Percentiles rank a stretch among this genome's conserved stretches.
These are phyloP conservation scores for Pampus argenteus DNA, from an alignment of 2,797 vertebrate genomes.

Conservation along the genomic window DNA sequence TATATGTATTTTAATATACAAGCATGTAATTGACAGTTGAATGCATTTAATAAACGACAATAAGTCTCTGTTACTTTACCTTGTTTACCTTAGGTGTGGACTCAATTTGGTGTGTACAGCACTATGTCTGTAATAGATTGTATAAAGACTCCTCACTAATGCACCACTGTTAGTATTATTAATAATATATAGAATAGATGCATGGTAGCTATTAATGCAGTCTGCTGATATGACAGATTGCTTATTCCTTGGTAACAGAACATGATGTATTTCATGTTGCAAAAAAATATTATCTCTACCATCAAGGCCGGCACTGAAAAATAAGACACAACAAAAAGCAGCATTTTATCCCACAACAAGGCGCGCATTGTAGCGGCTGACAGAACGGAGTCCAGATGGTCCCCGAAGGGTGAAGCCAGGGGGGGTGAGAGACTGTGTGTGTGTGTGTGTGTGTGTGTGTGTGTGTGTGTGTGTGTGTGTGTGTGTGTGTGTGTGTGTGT, in stretches of 20 bases:
- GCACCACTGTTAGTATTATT: neutral
- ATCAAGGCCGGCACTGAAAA: slow-evolving; percentile 24
- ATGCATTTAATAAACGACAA: neutral
- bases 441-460: slow-evolving; percentile 14
- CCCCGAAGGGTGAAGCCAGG: slow-evolving; percentile 57
- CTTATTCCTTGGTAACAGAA: slow-evolving; percentile 16
- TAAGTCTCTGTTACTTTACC: neutral
- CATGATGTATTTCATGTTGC: slow-evolving; percentile 30
- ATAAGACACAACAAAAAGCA: slow-evolving; percentile 37
- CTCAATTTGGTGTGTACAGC: neutral
- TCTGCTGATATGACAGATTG: slow-evolving; percentile 18
- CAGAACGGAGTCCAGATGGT: slow-evolving; percentile 76
- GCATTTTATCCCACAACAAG: slow-evolving; percentile 63
- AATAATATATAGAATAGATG: neutral
- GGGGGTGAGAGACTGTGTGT: slow-evolving; percentile 42
- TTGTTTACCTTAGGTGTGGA: neutral
- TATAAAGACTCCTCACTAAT: neutral
- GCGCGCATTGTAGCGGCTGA: slow-evolving; percentile 51
- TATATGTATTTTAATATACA: neutral
- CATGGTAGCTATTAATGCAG: neutral
- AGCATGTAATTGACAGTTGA: neutral
- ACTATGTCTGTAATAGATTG: neutral
- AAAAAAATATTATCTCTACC: slow-evolving; percentile 10
- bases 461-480: slow-evolving; percentile 22
- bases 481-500: slow-evolving; percentile 27